phyloP scores from a whole-genome alignment of 2,888 invertebrate genomes.

The Pandemis corylana region DNA sequence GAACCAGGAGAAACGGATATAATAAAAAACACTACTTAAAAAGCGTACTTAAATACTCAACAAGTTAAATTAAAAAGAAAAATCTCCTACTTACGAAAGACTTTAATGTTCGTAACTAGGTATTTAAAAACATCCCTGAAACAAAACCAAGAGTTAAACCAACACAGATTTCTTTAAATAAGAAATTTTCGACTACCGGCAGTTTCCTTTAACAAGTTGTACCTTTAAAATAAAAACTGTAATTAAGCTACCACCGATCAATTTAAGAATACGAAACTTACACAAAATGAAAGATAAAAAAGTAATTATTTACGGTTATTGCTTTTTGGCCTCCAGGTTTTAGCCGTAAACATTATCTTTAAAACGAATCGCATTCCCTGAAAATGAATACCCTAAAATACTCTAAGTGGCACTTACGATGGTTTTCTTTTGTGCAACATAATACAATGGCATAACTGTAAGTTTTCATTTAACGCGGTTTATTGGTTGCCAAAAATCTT shows the following conservation, averaged over 20 bases:
- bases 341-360: slow-evolving; percentile 16
- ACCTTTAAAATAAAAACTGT: slow-evolving; percentile 13
- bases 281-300: slow-evolving; percentile 17
- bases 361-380: slow-evolving; percentile 27
- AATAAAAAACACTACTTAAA: too few relatives aligned
- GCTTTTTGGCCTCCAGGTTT: slow-evolving; percentile 11
- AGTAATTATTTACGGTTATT: slow-evolving; percentile 19
- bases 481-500: too few relatives aligned
- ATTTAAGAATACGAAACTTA: neutral
- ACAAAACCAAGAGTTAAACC: neutral
- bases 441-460: too few relatives aligned
- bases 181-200: neutral
- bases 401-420: slow-evolving; percentile 14
- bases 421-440: too few relatives aligned
- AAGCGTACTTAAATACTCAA: too few relatives aligned
- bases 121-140: too few relatives aligned
- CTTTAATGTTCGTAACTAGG: too few relatives aligned
- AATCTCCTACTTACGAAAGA: too few relatives aligned
- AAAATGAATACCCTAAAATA: slow-evolving; percentile 9
- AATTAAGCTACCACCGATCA: slow-evolving; percentile 7
- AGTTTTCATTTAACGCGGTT: too few relatives aligned
- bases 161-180: neutral
- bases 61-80: too few relatives aligned
- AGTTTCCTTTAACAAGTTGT: neutral
- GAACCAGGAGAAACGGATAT: too few relatives aligned